These are phyloP conservation scores for Oenanthe melanoleuca DNA, from an alignment of 2,113 vertebrate genomes.

Conservation along the genomic window DNA sequence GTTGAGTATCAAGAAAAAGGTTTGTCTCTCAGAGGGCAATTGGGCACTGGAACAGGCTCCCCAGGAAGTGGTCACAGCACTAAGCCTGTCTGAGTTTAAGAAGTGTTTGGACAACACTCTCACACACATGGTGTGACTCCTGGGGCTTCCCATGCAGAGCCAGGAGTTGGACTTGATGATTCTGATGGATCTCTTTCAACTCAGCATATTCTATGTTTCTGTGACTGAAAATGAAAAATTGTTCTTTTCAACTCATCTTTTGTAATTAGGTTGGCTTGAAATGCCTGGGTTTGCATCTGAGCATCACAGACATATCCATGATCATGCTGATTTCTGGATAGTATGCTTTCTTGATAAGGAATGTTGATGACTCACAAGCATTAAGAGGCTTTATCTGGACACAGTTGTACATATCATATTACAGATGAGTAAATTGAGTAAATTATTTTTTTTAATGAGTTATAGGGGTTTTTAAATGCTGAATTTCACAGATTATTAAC, in stretches of 20 bases:
- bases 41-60: background rate
- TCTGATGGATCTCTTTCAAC: background rate
- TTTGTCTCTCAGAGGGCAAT: background rate
- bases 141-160: background rate
- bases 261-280: background rate
- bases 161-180: background rate
- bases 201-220: background rate
- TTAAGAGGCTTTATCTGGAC: background rate
- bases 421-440: background rate
- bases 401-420: background rate
- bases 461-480: background rate
- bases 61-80: background rate
- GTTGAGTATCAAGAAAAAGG: background rate
- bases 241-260: background rate
- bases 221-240: background rate
- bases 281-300: background rate
- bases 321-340: background rate
- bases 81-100: background rate
- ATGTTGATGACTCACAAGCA: background rate
- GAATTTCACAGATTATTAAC: conserved; percentile 9
- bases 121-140: background rate
- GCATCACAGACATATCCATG: background rate
- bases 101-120: background rate
- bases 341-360: background rate
- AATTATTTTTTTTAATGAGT: background rate